Conservation (phyloP, 2,888 invertebrate genomes). For the Rapana venosa region DNA sequence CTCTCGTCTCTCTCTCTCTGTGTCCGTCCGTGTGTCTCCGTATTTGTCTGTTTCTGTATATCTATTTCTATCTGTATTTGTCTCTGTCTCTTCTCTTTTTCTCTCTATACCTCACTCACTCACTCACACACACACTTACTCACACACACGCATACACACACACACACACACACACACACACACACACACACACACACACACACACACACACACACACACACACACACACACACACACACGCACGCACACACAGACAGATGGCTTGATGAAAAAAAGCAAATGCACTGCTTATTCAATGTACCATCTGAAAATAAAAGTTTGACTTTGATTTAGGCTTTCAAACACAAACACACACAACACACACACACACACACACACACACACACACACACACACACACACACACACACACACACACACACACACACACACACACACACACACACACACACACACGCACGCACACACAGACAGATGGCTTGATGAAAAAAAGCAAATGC, state of each 20-base stretch:
- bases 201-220: neutral
- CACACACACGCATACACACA: neutral
- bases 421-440: neutral
- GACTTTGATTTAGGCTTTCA: no score
- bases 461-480: neutral
- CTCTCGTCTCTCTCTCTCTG: no score
- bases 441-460: neutral
- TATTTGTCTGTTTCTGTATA: no score
- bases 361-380: neutral
- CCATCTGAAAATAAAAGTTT: no score
- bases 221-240: neutral
- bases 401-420: neutral
- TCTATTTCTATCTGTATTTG: no score
- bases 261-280: no score
- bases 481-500: neutral
- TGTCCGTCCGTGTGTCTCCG: no score
- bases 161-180: neutral
- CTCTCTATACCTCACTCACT: neutral
- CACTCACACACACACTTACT: neutral
- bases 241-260: neutral
- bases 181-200: neutral
- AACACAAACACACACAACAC: neutral
- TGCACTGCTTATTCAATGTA: no score
- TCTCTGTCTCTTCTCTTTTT: no score
- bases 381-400: neutral